Base-by-base conservation (phyloP, 2,113 vertebrate genomes). In the Ciconia boyciana region DNA sequence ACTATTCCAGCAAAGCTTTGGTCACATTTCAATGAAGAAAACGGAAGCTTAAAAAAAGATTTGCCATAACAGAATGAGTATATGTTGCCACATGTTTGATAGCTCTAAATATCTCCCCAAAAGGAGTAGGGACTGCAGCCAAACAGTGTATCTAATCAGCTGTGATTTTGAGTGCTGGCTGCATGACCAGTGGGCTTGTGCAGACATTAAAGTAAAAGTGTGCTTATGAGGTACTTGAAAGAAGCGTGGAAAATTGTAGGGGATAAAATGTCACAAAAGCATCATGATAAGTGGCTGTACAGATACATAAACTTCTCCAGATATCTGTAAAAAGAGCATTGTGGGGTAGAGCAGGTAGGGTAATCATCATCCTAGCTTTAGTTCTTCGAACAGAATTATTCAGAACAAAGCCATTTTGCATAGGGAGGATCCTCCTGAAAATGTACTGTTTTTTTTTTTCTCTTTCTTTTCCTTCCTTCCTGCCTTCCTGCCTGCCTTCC, bases 241-340 rank as follows among this genome's bases (percentile, higher is more conserved):
- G 82, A 66, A 74, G 48, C 32, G 83, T 96, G 49, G 55, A 95
- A 87, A 97, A 95, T 49, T 48, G 26, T 69, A 79, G 39, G 61
- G 65, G 29, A 93, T 83, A 87, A 90, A 86, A 57, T 83, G 16
- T 70, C 77, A 89, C 78, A 94, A 96, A 96, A 95, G 14, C 21
- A 76, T 94, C 25, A 48, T 85, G 88, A 70, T 60, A 94, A 97
- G 66, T 82, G 55, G 29, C 61, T 91, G 90, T 72, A 79, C 64
- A 83, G 51, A 76, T 72, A 21, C 34, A 16, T 43, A 39, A 87
- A 52, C 4, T 58, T 69, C 25, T 39, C 6, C 19, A 64, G 22
- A 10, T 21, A 64, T 8, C 16, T 68, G 13, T 85, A 48, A 57
- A 75, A 82, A 39, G 22, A 43, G 4, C 3, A n/a, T 49, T 75